A percentile compares a stretch with the other conserved stretches of the same genome.
Evolutionary conservation across 2,888 invertebrate genomes (phyloP).

Genomic region (Hirtodrosophila confusa): DNA sequence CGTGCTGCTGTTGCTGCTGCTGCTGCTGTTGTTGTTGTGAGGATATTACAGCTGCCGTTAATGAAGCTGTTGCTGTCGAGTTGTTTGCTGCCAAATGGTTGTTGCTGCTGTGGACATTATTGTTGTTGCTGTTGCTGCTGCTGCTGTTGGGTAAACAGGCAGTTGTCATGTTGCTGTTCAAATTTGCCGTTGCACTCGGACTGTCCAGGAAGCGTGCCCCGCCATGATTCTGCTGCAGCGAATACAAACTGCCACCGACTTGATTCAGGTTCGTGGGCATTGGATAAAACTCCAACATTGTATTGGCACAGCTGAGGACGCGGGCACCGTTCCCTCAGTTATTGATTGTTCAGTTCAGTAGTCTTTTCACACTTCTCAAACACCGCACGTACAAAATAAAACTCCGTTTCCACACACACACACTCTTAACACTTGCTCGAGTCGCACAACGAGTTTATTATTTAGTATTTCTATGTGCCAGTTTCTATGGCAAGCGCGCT

Average conservation of each 20-base stretch:
- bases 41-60: constrained; percentile 72
- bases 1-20: constrained; percentile 57
- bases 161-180: constrained; percentile 57
- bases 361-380: too few relatives aligned
- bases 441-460: background rate
- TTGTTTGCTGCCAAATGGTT: constrained; percentile 56
- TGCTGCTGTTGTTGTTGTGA: constrained; percentile 59
- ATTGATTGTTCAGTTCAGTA: constrained; percentile 2
- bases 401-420: constrained; percentile 2
- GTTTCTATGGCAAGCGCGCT: constrained; percentile 52
- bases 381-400: background rate
- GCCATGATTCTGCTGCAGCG: constrained; percentile 80
- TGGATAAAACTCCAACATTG: constrained; percentile 84
- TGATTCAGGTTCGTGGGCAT: constrained; percentile 83
- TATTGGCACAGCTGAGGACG: constrained; percentile 41
- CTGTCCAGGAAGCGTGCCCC: constrained; percentile 82
- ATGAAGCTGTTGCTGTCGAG: constrained; percentile 72
- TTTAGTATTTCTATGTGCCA: constrained; percentile 4
- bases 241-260: constrained; percentile 81
- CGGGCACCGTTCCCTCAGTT: constrained; percentile 22
- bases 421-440: constrained; percentile 14
- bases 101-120: constrained; percentile 48
- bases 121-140: constrained; percentile 41
- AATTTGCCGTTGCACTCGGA: constrained; percentile 57
- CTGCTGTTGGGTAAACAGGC: constrained; percentile 52